These are phyloP conservation scores for Smutsia gigantea DNA, from an alignment of 2,797 vertebrate genomes.

Conservation along the genomic window DNA sequence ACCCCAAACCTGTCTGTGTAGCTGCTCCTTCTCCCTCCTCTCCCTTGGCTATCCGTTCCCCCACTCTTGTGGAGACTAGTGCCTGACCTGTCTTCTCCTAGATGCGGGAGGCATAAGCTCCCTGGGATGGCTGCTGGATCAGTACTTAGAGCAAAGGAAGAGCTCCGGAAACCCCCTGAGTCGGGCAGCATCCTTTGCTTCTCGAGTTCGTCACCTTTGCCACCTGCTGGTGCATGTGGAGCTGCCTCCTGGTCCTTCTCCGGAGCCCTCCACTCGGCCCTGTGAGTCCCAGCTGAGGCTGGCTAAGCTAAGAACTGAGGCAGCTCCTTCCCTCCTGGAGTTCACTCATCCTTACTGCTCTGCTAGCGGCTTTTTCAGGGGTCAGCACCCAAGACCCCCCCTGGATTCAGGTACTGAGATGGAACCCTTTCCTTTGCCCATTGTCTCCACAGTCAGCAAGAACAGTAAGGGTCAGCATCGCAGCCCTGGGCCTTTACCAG, in stretches of 20 bases:
- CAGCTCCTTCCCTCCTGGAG: not conserved
- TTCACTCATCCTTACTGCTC: not conserved
- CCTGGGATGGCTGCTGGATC: slow-evolving; percentile 93
- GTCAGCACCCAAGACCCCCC: not conserved
- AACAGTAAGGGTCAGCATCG: slow-evolving; percentile 80
- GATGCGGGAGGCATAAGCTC: slow-evolving; percentile 86
- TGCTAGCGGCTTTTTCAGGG: not conserved
- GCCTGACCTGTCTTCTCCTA: slow-evolving; percentile 65
- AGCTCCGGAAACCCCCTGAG: slow-evolving; percentile 75
- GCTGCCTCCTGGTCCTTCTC: slow-evolving; percentile 85
- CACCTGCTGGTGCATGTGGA: slow-evolving; percentile 95
- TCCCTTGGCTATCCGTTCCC: not conserved
- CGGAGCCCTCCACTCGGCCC: slow-evolving; percentile 83
- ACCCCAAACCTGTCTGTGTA: not conserved
- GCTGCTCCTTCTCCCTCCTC: accelerated
- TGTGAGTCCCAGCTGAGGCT: slow-evolving; percentile 54
- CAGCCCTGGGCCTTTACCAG: accelerated
- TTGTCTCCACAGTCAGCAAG: slow-evolving; percentile 86
- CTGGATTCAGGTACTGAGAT: not conserved
- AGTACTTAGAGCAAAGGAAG: slow-evolving; percentile 89
- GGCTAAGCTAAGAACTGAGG: not conserved
- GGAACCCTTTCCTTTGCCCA: not conserved
- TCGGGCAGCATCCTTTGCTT: slow-evolving; percentile 89
- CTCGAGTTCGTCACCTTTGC: slow-evolving; percentile 92
- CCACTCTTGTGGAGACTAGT: not conserved